Evolutionary conservation across 2,113 vertebrate species (phyloP).

Genomic region (Okapia johnstoni): DNA sequence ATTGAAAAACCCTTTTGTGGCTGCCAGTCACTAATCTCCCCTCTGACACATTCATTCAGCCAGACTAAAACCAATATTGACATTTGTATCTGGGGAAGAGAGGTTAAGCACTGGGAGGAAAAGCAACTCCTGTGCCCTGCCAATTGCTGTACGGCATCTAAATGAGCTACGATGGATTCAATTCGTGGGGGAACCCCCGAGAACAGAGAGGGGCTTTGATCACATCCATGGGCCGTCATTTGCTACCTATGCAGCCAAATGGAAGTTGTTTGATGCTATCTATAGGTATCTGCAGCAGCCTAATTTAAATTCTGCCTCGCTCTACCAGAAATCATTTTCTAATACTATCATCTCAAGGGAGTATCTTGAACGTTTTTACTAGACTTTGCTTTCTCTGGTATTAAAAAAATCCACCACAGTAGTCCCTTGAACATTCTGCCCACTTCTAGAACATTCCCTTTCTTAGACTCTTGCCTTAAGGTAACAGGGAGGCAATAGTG

Average conservation of each 20-base stretch:
- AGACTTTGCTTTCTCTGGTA: neutral
- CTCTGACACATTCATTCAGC: slow-evolving; percentile 79
- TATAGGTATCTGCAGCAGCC: slow-evolving; percentile 5
- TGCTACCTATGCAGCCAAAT: slow-evolving; percentile 14
- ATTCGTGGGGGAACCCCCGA: neutral
- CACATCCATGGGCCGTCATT: slow-evolving; percentile 45
- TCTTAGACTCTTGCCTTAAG: neutral
- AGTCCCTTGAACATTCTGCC: neutral
- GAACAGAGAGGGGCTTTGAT: slow-evolving; percentile 29
- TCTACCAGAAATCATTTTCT: slow-evolving; percentile 20
- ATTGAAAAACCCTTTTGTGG: slow-evolving; percentile 74
- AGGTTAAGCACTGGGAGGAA: slow-evolving; percentile 77
- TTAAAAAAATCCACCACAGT: neutral
- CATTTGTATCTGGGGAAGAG: slow-evolving; percentile 76
- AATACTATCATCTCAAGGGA: neutral
- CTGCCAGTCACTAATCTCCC: slow-evolving; percentile 81
- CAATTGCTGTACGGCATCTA: slow-evolving; percentile 36
- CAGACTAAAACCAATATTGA: slow-evolving; percentile 83
- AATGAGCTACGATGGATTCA: neutral
- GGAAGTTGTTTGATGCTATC: slow-evolving; percentile 53
- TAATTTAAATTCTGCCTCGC: slow-evolving; percentile 36
- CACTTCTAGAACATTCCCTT: neutral
- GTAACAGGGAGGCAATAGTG: neutral
- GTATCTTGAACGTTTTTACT: neutral
- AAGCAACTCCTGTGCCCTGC: slow-evolving; percentile 60